phyloP scores from a whole-genome alignment of 2,113 vertebrate species.

The Rafetus swinhoei region DNA sequence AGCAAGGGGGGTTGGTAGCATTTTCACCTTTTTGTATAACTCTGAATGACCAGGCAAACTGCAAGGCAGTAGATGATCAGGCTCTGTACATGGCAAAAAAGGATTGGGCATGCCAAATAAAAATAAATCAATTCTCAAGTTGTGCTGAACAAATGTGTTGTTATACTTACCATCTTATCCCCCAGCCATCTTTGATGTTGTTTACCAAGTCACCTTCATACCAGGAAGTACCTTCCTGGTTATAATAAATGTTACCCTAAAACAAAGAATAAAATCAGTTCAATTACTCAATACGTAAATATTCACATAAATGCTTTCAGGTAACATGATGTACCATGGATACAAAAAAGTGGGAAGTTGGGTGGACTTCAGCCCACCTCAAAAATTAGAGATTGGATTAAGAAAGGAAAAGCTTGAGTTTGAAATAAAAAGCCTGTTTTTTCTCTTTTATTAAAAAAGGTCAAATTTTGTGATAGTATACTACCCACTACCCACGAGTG shows the following conservation, averaged over 20 bases:
- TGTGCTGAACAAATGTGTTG: background rate
- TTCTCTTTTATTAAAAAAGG: background rate
- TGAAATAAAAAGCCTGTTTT: background rate
- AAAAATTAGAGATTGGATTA: background rate
- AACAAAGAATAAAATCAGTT: constrained; percentile 22
- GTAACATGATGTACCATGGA: background rate
- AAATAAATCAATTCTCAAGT: background rate
- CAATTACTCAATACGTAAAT: background rate
- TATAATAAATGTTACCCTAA: constrained; percentile 88
- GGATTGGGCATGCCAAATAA: background rate
- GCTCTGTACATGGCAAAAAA: background rate
- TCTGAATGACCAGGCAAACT: background rate
- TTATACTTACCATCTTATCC: constrained; percentile 83
- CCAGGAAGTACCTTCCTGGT: constrained; percentile 85
- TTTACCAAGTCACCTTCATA: constrained; percentile 91
- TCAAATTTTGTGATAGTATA: background rate
- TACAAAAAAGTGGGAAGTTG: background rate
- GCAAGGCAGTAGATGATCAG: background rate
- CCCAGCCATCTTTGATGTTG: constrained; percentile 88
- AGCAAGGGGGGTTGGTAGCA: background rate
- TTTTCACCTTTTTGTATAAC: background rate
- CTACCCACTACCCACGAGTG: background rate
- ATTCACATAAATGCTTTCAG: background rate
- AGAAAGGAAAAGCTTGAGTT: background rate
- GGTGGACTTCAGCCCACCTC: background rate